These are phyloP conservation scores for Cephalopachus bancanus DNA, from an alignment of 2,797 vertebrate genomes.

Conservation along the genomic window DNA sequence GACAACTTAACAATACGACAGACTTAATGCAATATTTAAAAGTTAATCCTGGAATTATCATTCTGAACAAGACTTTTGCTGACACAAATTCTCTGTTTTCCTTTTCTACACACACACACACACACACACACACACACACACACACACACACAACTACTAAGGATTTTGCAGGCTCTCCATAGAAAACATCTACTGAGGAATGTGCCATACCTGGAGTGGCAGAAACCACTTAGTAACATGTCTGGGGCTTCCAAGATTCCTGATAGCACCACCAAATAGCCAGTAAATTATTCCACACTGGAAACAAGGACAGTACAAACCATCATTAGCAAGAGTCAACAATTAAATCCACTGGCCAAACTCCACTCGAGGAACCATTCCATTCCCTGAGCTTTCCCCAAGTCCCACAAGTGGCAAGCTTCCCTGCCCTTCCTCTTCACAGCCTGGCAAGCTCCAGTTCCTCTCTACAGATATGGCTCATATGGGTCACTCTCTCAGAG, in stretches of 20 bases:
- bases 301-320: slow-evolving; percentile 59
- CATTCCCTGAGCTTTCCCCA: background rate
- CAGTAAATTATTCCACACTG: slow-evolving; percentile 88
- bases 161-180: background rate
- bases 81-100: background rate
- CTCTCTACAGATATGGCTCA: background rate
- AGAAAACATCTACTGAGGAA: background rate
- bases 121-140: background rate
- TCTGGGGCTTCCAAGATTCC: slow-evolving; percentile 85
- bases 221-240: slow-evolving; percentile 86
- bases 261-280: slow-evolving; percentile 87
- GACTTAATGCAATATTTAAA: background rate
- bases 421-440: fast-evolving
- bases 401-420: background rate
- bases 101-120: background rate
- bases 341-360: background rate
- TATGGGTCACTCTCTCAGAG: background rate
- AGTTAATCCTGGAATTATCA: background rate
- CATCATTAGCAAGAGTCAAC: background rate
- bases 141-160: background rate
- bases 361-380: background rate
- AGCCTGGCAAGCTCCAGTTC: background rate
- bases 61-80: background rate
- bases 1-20: background rate
- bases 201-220: slow-evolving; percentile 81